Evolutionary conservation across 2,797 vertebrate species (phyloP), one percentile per base, ranked within the genome.

Genomic region (Diglossa cyanea): DNA sequence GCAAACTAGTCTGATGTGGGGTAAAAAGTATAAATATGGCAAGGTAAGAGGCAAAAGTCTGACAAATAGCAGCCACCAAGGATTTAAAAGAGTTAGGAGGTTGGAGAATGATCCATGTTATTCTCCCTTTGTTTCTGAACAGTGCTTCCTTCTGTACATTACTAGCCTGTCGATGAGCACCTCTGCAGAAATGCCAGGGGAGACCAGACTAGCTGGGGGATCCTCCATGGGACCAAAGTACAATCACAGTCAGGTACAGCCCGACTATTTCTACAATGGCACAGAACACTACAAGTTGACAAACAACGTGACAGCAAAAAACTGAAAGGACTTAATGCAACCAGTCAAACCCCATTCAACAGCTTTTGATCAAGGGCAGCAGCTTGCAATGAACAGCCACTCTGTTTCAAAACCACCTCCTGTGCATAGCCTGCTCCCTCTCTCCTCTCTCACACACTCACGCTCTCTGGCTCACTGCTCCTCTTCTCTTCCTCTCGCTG

Each of bases 291-390:
- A 89, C 81, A 91, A 72, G 61, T 10, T 68, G 81, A 95, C 72
- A 17, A 91, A 95, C 73, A 83, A 72, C 11, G 0, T 48, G 72
- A 92, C 75, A 81, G 76, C 58, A 75, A 91, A 88, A 90, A 94
- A 90, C 75, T 39, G 62, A 95, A 95, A 93, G 61, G 40, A 86
- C 73, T 86, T 83, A 85, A 95, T 48, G 75, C 84, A 91, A 83
- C 70, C 76, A 65, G 51, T 80, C 91, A 89, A 78, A 96, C 55
- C n/a, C 83, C 89, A 94, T 66, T 90, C 77, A 87, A 39, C 33
- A 75, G n/a, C 81, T 93, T 90, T 78, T 75, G 62, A 84, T 84
- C 35, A 65, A 88, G 77, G 75, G 88, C 90, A 89, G 88, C 73
- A 63, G 62, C 76, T 25, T 67, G 81, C 72, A 73, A 55, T 5